Base-by-base conservation (phyloP, 2,113 vertebrate species). In the Etheostoma spectabile region DNA sequence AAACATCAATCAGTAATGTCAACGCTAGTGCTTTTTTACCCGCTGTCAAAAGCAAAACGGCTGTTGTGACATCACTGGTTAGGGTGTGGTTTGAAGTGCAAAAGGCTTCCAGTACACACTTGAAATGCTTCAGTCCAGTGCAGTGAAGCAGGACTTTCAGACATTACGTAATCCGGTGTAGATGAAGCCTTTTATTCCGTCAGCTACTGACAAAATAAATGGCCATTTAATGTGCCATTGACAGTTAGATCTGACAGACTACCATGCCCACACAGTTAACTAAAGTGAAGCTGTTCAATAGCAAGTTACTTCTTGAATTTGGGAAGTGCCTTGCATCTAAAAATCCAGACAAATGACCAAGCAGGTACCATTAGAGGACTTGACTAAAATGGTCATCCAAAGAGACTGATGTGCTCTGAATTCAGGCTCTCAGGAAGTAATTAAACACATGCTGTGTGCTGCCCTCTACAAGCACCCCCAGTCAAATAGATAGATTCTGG, bases 381-480 rank as follows among this genome's bases (percentile, higher is more conserved):
- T 49, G 46, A 42, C 49, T 64, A n/a, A 84, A 78, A 60, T 30
- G 66, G 55, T 73, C 64, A 51, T 65, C 74, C 42, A 12, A 38
- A 60, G 64, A 83, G 65, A 86, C 14, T 15, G 30, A 27, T 49
- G 60, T 52, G 46, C 10, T 59, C 35, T 8, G 22, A 67, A 61
- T 67, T 12, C 22, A 24, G 15, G 53, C 61, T 88, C 52, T 49
- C 5, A 45, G 67, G 74, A 60, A 77, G 30, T 0, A 53, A 80
- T 84, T 85, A 88, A 67, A 77, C 21, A 16, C 56, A 10, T 27
- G 53, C 59, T 52, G 60, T 30, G 52, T 18, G 2, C 61, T 35
- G 55, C 8, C 27, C 83, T 81, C 62, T 45, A 30, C 64, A 64
- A 53, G 19, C 55, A 53, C 59, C 42, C 3, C 19, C 24, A 35